A percentile compares a stretch with the other conserved stretches of the same genome.
Evolutionary conservation across 2,113 vertebrate species (phyloP).

Genomic region (Orycteropus afer): DNA sequence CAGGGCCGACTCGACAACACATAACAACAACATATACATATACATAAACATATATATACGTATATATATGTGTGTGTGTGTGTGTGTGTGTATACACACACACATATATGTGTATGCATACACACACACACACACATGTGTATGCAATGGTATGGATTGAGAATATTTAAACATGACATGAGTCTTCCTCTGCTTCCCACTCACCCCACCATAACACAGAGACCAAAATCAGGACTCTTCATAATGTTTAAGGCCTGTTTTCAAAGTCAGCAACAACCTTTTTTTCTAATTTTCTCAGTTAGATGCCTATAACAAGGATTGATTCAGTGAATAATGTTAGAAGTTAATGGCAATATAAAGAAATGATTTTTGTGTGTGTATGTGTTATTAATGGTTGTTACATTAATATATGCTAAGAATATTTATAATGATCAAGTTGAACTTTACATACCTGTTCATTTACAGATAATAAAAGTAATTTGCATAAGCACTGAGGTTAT

Average conservation of each 20-base stretch:
- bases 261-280: background rate
- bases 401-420: background rate
- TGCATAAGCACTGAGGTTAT: background rate
- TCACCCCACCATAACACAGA: rapidly evolving
- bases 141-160: background rate
- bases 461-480: background rate
- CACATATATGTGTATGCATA: too few relatives aligned
- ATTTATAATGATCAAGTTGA: background rate
- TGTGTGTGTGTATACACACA: too few relatives aligned
- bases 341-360: background rate
- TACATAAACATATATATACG: too few relatives aligned
- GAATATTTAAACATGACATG: background rate
- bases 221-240: background rate
- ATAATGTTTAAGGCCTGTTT: background rate
- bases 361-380: background rate
- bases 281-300: background rate
- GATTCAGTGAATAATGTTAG: background rate
- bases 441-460: background rate
- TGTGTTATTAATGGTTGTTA: background rate
- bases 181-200: background rate
- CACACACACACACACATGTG: too few relatives aligned
- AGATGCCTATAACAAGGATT: background rate
- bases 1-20: too few relatives aligned
- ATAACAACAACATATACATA: too few relatives aligned
- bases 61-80: too few relatives aligned